phyloP scores from a whole-genome alignment of 2,113 vertebrate species.

The Neodontobutis hainanensis region DNA sequence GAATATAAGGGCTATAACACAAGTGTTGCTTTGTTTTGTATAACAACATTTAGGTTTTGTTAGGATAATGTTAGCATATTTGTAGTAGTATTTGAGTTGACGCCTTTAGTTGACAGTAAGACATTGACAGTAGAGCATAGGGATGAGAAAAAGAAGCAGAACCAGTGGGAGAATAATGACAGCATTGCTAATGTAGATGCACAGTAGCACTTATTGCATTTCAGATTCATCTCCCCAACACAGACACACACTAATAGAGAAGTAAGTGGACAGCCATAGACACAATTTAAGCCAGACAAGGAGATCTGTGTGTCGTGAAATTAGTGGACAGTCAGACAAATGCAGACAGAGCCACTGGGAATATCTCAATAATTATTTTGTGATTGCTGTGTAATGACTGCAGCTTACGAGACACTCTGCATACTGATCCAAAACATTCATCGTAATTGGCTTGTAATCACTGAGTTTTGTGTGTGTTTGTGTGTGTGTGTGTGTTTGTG shows the following conservation, averaged over 20 bases:
- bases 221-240: background rate
- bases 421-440: slow-evolving; percentile 53
- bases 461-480: slow-evolving; percentile 10
- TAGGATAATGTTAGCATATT: too few species aligned
- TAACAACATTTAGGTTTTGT: background rate
- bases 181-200: slow-evolving; percentile 30
- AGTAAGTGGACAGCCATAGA: slow-evolving; percentile 22
- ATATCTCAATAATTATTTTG: slow-evolving; percentile 56
- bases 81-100: too few species aligned
- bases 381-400: slow-evolving; percentile 64
- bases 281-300: background rate
- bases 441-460: slow-evolving; percentile 58
- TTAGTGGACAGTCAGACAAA: slow-evolving; percentile 10
- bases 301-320: background rate
- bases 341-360: slow-evolving; percentile 34
- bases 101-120: background rate
- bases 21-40: too few species aligned
- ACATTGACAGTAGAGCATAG: background rate
- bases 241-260: background rate
- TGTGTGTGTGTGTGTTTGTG: background rate
- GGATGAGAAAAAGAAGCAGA: slow-evolving; percentile 14
- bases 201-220: background rate
- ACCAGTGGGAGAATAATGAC: slow-evolving; percentile 26
- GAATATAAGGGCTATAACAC: too few species aligned
- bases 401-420: slow-evolving; percentile 51